Conservation (phyloP, 2,888 invertebrate species). For the Pherbina coryleti region DNA sequence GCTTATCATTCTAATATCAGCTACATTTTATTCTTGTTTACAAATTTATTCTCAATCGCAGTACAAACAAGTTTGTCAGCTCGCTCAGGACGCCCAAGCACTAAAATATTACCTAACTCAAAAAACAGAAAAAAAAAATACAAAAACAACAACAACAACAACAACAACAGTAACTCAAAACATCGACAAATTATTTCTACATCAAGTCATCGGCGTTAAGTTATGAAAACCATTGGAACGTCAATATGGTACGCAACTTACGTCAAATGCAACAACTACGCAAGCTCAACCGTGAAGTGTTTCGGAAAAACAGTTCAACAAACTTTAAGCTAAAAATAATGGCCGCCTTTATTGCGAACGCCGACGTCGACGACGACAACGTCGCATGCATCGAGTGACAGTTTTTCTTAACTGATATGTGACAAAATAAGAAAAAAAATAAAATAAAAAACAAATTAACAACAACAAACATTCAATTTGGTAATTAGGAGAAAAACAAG, state of each 20-base stretch:
- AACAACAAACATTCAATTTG: too few relatives aligned
- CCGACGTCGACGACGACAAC: neutral
- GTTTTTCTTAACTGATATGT: conserved; percentile 6
- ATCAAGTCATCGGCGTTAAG: conserved; percentile 1
- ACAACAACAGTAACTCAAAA: too few relatives aligned
- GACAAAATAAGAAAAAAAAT: conserved; percentile 1
- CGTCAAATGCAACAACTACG: neutral
- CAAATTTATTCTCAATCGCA: neutral
- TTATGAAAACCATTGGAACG: neutral
- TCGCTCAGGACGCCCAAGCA: conserved; percentile 21
- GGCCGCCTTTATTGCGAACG: conserved; percentile 6
- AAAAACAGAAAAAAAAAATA: neutral
- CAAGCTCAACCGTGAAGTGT: conserved; percentile 20
- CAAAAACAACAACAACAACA: too few relatives aligned
- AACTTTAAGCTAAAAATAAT: conserved; percentile 36
- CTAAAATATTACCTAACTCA: neutral
- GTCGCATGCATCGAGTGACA: conserved; percentile 16
- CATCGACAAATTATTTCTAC: conserved; percentile 11
- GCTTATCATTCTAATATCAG: neutral
- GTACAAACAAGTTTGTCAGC: conserved; percentile 17
- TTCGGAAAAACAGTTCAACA: conserved; percentile 45
- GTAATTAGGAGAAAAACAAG: too few relatives aligned
- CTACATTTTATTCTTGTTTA: neutral
- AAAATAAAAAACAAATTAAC: neutral
- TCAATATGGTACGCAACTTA: too few relatives aligned